Evolutionary conservation across 2,113 vertebrate genomes (phyloP).

Genomic region (Sciurus niger): DNA sequence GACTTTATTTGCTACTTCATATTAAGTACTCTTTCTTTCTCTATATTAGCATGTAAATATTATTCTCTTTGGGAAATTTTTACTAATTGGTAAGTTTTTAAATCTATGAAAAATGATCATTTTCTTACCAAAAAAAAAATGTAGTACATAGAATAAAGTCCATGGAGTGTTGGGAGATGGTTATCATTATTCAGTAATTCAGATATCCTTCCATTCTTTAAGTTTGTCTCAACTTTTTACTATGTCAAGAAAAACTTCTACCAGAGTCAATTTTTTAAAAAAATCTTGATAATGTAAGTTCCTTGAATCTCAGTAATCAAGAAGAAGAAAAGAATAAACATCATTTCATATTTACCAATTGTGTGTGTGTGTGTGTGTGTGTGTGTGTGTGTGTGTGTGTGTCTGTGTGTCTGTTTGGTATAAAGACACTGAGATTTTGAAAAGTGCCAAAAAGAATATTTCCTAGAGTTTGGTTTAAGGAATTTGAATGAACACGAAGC

Average conservation of each 20-base stretch:
- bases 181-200: background rate
- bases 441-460: background rate
- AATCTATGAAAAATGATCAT: constrained; percentile 6
- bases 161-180: background rate
- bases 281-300: background rate
- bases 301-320: background rate
- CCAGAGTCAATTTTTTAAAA: background rate
- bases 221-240: background rate
- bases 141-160: background rate
- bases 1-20: background rate
- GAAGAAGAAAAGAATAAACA: background rate
- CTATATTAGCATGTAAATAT: background rate
- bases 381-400: background rate
- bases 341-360: background rate
- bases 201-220: background rate
- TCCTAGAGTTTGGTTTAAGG: constrained; percentile 40
- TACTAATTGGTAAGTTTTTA: background rate
- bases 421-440: background rate
- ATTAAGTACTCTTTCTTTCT: background rate
- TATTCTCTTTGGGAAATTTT: background rate
- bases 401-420: background rate
- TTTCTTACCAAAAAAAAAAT: background rate
- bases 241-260: background rate
- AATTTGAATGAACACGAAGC: background rate
- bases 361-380: too few species aligned